Evolutionary conservation across 2,113 vertebrate species (phyloP), one percentile per base, ranked within the genome.

Genomic region (Microcebus ravelobensis): DNA sequence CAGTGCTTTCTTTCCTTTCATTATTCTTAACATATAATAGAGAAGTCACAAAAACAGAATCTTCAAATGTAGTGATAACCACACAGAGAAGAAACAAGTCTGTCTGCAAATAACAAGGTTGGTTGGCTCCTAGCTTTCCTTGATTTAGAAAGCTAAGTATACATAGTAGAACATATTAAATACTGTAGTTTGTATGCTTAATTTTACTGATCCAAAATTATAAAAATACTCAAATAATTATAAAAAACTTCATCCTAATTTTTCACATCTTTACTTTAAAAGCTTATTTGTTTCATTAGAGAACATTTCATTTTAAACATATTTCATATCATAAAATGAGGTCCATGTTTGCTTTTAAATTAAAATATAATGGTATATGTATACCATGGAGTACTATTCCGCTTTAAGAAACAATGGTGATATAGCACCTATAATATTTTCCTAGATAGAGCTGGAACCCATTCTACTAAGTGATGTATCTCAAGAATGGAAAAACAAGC

Each of bases 1-100:
- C 52, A 61, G 14, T 11, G 13, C 6, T 87, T 74, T 42, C 27
- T 79, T 67, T 71, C 34, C 9, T 87, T 48, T 87, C 55, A 52
- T 57, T 80, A 95, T 39, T 77, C 87, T 94, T 85, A 73, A 92
- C 76, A 67, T 13, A 90, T 61, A 48, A 71, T 80, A 87, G 29
- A 55, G 8, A 23, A 96, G 18, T 82, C 45, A 95, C 12, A 70
- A 81, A 94, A 85, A 59, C 87, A 80, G 25, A 71, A 81, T 50
- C 52, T 95, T 87, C 76, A 80, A 39, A 70, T 68, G 52, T 63
- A 79, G 21, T 76, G 83, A 80, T 74, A 97, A 31, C 13, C 13
- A 80, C 63, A 71, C 11, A 85, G 63, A 57, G 6, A 87, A 81
- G 39, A 83, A 80, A 59, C 6, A 55, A 87, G 7, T 94, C 61